Evolutionary conservation across 2,113 vertebrate genomes (phyloP), one percentile per base, ranked within the genome.

Genomic region (Microcebus lehilahytsara): DNA sequence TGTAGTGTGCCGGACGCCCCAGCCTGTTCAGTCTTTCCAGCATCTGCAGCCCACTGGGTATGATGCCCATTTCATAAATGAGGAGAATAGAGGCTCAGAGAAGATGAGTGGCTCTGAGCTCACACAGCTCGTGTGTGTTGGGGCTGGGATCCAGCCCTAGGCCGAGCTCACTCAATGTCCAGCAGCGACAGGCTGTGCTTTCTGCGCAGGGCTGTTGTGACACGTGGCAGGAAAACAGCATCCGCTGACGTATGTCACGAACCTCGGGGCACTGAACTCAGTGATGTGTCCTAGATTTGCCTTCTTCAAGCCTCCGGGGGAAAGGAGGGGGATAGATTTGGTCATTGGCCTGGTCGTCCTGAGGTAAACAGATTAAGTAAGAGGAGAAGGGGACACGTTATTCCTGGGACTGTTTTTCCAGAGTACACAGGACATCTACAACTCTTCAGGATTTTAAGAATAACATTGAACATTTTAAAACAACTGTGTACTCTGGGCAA

Each of bases 331-430:
- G 58, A 89, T 51, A 72, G 77, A 13, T 7, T 62, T 93, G 83
- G 75, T 96, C 67, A 89, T 6, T 93, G 88, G 74, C 56, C 78
- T 80, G 58, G 49, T 49, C 51, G 75, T 79, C 64, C 87, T 81
- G 80, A 89, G 19, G 22, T 92, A 92, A 96, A 93, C 90, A 96
- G 92, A 96, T 95, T 69, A 96, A 88, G 88, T 91, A 88, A 91
- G 78, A 23, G 37, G 88, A 17, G 74, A 86, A 69, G 46, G 88
- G 89, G 69, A 51, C 42, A 83, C 58, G 13, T 84, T 69, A 93
- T 91, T 95, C 49, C 91, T 83, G 64, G 10, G 85, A 40, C 22
- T 67, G 42, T 85, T 94, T 95, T 72, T n/a, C n/a, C n/a, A n/a
- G n/a, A n/a, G n/a, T 49, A 42, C 85, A 92, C 86, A 92, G 30